These are phyloP conservation scores for Microchirus variegatus DNA, from an alignment of 2,797 vertebrate species.

Conservation along the genomic window DNA sequence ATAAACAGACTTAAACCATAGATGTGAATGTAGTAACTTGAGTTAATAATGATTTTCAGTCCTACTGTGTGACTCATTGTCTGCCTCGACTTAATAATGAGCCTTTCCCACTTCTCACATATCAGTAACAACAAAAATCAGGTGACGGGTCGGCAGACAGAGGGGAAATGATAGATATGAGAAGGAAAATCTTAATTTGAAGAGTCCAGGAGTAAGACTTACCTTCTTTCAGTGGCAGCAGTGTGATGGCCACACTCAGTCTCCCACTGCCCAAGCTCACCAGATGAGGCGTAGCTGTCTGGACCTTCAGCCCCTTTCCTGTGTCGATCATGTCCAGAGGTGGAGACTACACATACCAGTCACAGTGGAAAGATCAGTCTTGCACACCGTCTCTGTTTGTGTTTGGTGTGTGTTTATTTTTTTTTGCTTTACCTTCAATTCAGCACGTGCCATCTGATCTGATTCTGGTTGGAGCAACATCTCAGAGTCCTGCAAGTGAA, in stretches of 20 bases:
- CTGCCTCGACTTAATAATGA: slow-evolving; percentile 34
- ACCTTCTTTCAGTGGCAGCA: slow-evolving; percentile 86
- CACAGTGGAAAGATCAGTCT: slow-evolving; percentile 11
- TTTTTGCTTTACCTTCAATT: slow-evolving; percentile 65
- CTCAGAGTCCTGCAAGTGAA: slow-evolving; percentile 74
- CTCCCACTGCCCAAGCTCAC: slow-evolving; percentile 86
- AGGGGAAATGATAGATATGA: too few species aligned
- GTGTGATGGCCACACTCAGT: slow-evolving; percentile 83
- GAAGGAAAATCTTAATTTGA: too few species aligned
- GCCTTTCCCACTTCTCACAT: not conserved
- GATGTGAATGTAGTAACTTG: slow-evolving; percentile 1
- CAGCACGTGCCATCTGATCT: slow-evolving; percentile 71
- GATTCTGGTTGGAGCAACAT: slow-evolving; percentile 78
- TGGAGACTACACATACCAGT: slow-evolving; percentile 67
- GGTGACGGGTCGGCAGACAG: not conserved
- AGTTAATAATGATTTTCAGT: slow-evolving; percentile 20
- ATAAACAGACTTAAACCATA: slow-evolving; percentile 11
- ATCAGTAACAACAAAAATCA: slow-evolving; percentile 13
- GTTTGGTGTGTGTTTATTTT: not conserved
- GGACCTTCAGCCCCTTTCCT: slow-evolving; percentile 83
- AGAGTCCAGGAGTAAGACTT: slow-evolving; percentile 15
- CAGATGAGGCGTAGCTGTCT: slow-evolving; percentile 81
- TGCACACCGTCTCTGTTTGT: not conserved
- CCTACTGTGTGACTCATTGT: slow-evolving; percentile 18
- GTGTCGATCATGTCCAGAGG: slow-evolving; percentile 83